phyloP scores from a whole-genome alignment of 2,888 invertebrate species.

The Theristus sp. region DNA sequence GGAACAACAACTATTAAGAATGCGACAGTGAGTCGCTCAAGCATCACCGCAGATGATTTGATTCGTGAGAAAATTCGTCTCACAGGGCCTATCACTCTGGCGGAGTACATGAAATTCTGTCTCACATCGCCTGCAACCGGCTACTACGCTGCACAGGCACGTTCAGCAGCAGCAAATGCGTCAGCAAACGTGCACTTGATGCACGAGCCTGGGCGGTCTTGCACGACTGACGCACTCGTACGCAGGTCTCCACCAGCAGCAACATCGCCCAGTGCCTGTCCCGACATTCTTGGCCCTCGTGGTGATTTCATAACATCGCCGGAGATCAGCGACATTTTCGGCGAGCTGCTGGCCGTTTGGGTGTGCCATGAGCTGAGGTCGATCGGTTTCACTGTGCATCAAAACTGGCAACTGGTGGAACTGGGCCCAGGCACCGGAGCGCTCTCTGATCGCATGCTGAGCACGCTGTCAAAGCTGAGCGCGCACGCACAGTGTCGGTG shows the following conservation, averaged over 20 bases:
- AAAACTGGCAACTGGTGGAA: constrained; percentile 64
- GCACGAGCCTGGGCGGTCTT: background rate
- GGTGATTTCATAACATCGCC: constrained; percentile 96
- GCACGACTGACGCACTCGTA: background rate
- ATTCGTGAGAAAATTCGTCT: background rate
- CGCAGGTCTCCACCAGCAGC: background rate
- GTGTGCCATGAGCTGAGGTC: constrained; percentile 16
- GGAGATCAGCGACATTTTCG: constrained; percentile 88
- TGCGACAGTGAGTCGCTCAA: no score
- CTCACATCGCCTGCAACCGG: background rate
- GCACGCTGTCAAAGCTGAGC: background rate
- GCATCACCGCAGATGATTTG: no score
- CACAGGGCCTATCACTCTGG: background rate
- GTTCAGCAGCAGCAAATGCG: background rate
- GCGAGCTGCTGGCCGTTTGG: constrained; percentile 48
- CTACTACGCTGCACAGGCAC: background rate
- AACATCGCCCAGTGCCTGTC: background rate
- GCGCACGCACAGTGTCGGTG: no score
- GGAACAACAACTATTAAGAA: no score
- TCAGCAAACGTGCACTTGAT: background rate
- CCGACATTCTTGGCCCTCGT: constrained; percentile 61
- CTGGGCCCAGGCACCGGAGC: constrained; percentile 88
- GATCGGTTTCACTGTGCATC: constrained; percentile 31
- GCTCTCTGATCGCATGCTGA: constrained; percentile 39
- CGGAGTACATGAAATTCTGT: background rate